phyloP scores from a whole-genome alignment of 2,113 vertebrate genomes.

The Bungarus multicinctus region DNA sequence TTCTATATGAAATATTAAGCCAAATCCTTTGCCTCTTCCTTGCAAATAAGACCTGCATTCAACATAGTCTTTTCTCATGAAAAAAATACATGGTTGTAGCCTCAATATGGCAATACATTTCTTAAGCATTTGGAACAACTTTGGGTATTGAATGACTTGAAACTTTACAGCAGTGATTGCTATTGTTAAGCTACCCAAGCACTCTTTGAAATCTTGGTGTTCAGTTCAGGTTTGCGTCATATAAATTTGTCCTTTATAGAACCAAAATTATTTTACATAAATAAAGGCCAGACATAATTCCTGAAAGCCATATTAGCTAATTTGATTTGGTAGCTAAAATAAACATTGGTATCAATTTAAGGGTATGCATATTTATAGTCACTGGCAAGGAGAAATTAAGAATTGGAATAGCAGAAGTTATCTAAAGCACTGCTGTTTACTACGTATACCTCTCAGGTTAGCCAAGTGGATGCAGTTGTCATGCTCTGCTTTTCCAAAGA shows the following conservation, averaged over 20 bases:
- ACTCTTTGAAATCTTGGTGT: constrained; percentile 33
- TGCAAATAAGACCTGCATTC: background rate
- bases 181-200: constrained; percentile 10
- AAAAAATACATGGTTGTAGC: background rate
- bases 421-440: constrained; percentile 45
- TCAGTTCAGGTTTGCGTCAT: constrained; percentile 38
- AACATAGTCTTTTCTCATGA: background rate
- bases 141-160: constrained; percentile 48
- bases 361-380: constrained; percentile 66
- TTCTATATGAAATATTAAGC: background rate
- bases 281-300: constrained; percentile 59
- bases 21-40: constrained; percentile 14
- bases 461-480: constrained; percentile 35
- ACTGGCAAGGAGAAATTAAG: constrained; percentile 64
- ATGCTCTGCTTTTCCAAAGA: constrained; percentile 23
- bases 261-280: constrained; percentile 54
- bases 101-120: constrained; percentile 40
- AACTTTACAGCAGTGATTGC: constrained; percentile 47
- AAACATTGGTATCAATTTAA: constrained; percentile 61
- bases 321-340: constrained; percentile 64
- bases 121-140: constrained; percentile 35
- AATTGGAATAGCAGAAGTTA: constrained; percentile 56
- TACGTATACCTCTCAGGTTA: constrained; percentile 42
- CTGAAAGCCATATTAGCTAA: constrained; percentile 57
- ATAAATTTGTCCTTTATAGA: constrained; percentile 32